These are phyloP conservation scores for Saccostrea glomerata DNA, from an alignment of 1,140 invertebrate genomes.

Conservation along the genomic window DNA sequence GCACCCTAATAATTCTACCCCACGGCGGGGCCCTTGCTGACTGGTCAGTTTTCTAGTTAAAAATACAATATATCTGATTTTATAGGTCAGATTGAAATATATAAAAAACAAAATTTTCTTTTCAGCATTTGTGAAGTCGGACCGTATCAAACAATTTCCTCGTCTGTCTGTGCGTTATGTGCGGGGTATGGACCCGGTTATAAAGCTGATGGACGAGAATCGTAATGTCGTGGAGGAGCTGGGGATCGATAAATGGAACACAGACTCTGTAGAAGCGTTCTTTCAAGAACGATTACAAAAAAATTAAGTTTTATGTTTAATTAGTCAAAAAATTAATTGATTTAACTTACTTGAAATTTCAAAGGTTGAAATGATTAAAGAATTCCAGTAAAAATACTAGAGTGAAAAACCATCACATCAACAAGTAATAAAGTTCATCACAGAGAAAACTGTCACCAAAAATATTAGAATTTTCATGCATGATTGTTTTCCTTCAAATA, in stretches of 20 bases:
- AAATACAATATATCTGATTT: too few relatives aligned
- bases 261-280: conserved; percentile 96
- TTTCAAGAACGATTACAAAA: conserved; percentile 88
- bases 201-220: conserved; percentile 89
- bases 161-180: conserved; percentile 94
- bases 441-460: too few relatives aligned
- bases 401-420: neutral
- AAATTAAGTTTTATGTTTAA: conserved; percentile 54
- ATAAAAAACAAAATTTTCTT: conserved; percentile 30
- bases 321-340: too few relatives aligned
- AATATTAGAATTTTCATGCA: too few relatives aligned
- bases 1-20: too few relatives aligned
- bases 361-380: neutral
- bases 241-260: conserved; percentile 98
- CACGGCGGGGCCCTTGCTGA: too few relatives aligned
- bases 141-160: conserved; percentile 90
- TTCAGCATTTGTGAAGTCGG: conserved; percentile 93
- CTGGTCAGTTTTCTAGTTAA: too few relatives aligned
- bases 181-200: conserved; percentile 93
- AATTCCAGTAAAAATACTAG: neutral
- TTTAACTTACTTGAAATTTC: too few relatives aligned
- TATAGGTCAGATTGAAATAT: too few relatives aligned
- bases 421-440: too few relatives aligned
- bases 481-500: too few relatives aligned
- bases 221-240: conserved; percentile 82